Conservation (phyloP, 1,140 invertebrate species). For the Aporrectodea caliginosa region DNA sequence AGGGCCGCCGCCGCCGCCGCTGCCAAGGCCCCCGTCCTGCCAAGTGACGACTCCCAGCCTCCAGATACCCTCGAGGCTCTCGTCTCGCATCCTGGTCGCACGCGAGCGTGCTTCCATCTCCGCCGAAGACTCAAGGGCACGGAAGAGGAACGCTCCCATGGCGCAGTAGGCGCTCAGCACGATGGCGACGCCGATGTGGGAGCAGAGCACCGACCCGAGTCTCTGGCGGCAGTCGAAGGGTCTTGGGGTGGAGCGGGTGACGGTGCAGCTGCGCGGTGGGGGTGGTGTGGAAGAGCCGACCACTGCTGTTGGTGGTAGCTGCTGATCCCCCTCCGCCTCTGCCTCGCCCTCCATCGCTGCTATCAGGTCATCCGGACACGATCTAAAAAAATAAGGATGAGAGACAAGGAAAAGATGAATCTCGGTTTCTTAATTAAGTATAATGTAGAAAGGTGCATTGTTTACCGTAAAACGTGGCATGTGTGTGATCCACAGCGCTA, state of each 20-base stretch:
- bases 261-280: too few relatives aligned
- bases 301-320: not conserved
- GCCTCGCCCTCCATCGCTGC: not conserved
- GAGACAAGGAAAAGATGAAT: too few relatives aligned
- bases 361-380: not conserved
- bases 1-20: too few relatives aligned
- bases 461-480: too few relatives aligned
- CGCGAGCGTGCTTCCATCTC: not conserved
- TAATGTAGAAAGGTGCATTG: too few relatives aligned
- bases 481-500: too few relatives aligned
- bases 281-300: too few relatives aligned
- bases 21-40: not conserved
- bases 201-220: not conserved
- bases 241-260: not conserved
- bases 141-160: not conserved
- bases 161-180: conserved; percentile 1
- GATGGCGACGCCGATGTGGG: not conserved
- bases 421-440: too few relatives aligned
- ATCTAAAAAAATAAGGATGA: too few relatives aligned
- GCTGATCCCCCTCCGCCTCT: not conserved
- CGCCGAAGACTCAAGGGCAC: not conserved
- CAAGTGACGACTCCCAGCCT: not conserved
- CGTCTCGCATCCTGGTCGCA: not conserved
- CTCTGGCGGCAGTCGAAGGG: not conserved
- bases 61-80: not conserved